Conservation (phyloP, 2,888 invertebrate species). For the Eremobia ochroleuca region DNA sequence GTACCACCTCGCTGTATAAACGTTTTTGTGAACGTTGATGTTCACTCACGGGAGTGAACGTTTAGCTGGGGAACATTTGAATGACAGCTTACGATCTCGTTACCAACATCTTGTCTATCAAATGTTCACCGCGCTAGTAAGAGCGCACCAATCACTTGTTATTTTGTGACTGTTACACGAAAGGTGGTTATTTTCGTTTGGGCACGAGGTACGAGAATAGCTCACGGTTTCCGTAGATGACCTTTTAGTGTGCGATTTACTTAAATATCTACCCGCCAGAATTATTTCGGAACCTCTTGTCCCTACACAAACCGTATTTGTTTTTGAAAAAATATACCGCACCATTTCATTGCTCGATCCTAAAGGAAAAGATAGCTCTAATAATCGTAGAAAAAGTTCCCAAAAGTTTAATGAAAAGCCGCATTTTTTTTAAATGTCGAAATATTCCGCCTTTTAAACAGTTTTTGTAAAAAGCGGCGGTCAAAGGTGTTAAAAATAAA, state of each 20-base stretch:
- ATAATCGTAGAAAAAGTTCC: not conserved
- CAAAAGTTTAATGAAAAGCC: not conserved
- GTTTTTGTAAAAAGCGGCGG: not conserved
- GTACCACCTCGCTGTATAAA: not conserved
- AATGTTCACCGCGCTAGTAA: not conserved
- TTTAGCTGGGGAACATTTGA: not conserved
- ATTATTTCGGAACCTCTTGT: not conserved
- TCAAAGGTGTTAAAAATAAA: slow-evolving; percentile 16
- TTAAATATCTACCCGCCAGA: not conserved
- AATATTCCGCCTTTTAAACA: no score
- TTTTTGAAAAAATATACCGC: not conserved
- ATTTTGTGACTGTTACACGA: not conserved
- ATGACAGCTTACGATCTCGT: not conserved
- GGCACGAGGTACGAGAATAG: not conserved
- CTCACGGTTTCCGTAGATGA: not conserved
- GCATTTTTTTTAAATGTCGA: not conserved
- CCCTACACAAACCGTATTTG: no score
- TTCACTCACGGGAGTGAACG: not conserved
- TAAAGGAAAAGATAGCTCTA: not conserved
- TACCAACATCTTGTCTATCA: not conserved
- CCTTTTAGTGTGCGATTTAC: not conserved
- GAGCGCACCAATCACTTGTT: not conserved
- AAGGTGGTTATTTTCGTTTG: not conserved
- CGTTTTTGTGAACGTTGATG: not conserved
- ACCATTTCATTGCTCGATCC: not conserved